phyloP scores from a whole-genome alignment of 2,888 invertebrate species.

The Scaptomyza tumidula region DNA sequence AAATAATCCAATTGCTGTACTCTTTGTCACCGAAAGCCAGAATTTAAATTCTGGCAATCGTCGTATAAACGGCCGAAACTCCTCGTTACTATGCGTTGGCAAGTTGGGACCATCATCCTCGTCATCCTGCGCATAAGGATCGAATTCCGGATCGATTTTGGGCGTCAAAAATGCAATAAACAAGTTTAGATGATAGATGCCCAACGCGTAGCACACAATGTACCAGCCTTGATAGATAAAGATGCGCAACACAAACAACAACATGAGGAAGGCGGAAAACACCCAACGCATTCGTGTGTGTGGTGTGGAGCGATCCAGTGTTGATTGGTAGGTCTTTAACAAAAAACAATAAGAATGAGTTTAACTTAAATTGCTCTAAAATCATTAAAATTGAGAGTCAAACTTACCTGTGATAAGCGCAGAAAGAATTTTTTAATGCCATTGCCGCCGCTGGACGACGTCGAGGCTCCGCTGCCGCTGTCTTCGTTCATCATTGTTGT shows the following conservation, averaged over 20 bases:
- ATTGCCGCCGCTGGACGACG: slow-evolving; percentile 76
- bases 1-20: slow-evolving; percentile 93
- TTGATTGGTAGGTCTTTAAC: slow-evolving; percentile 89
- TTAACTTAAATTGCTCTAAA: not conserved
- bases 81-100: slow-evolving; percentile 97
- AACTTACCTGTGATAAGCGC: slow-evolving; percentile 83
- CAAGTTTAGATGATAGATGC: slow-evolving; percentile 99
- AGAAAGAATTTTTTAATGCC: slow-evolving; percentile 83
- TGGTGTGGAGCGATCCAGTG: slow-evolving; percentile 94
- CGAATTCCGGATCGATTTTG: slow-evolving; percentile 99
- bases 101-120: slow-evolving; percentile 92
- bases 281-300: slow-evolving; percentile 92
- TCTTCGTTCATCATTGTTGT: slow-evolving; percentile 84
- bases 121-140: slow-evolving; percentile 91
- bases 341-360: slow-evolving; percentile 9
- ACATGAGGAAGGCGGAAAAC: slow-evolving; percentile 88
- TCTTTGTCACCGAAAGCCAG: slow-evolving; percentile 98
- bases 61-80: slow-evolving; percentile 98
- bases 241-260: slow-evolving; percentile 92
- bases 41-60: slow-evolving; percentile 99
- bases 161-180: slow-evolving; percentile 99
- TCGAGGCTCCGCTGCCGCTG: slow-evolving; percentile 71
- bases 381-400: not conserved
- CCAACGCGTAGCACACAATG: slow-evolving; percentile 99
- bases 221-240: slow-evolving; percentile 98